Base-by-base conservation (phyloP, 2,888 invertebrate species). In the Ommatoiulus sabulosus region DNA sequence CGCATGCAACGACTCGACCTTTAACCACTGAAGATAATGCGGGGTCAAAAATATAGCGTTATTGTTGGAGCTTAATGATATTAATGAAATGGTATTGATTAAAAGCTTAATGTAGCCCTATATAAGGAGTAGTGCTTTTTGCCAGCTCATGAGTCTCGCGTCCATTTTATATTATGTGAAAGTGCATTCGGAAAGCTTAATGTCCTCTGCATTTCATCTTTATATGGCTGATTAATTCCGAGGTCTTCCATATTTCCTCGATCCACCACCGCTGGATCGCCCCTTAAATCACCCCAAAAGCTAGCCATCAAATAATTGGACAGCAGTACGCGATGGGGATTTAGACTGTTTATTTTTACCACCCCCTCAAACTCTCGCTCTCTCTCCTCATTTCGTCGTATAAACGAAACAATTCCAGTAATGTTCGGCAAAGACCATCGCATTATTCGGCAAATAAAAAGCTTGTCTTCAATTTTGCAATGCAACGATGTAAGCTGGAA, bases 361-460 rank as follows among this genome's bases (percentile, higher is more conserved):
- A 63, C 63, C 63, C 63, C 63, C 63, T n/a, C 8, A 63, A n/a
- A 20, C 57, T 5, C 63, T 63, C 35, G 0, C 63, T 63, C 63
- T n/a, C 4, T 6, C n/a, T n/a, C n/a, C n/a, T n/a, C n/a, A 63
- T 63, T 20, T 63, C 63, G 63, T n/a, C 63, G n/a, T 63, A 63
- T 63, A 63, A 63, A 63, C 63, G 63, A 63, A 63, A 63, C 63
- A 63, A 63, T 63, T 63, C 63, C 63, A 63, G 63, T 63, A 84
- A 43, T 84, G 44, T 84, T 84, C 84, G 4, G 0, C 35, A 84
- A 84, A 84, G 84, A 35, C 84, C 84, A 84, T 84, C 84, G 35
- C 44, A 44, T 84, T 44, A 44, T 84, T 84, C 44, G 35, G 84
- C 84, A 35, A 84, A 84, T 84, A 84, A 44, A 63, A 63, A 24